Evolutionary conservation across 2,113 vertebrate species (phyloP), one percentile per base, ranked within the genome.

Genomic region (Phocoena sinus): DNA sequence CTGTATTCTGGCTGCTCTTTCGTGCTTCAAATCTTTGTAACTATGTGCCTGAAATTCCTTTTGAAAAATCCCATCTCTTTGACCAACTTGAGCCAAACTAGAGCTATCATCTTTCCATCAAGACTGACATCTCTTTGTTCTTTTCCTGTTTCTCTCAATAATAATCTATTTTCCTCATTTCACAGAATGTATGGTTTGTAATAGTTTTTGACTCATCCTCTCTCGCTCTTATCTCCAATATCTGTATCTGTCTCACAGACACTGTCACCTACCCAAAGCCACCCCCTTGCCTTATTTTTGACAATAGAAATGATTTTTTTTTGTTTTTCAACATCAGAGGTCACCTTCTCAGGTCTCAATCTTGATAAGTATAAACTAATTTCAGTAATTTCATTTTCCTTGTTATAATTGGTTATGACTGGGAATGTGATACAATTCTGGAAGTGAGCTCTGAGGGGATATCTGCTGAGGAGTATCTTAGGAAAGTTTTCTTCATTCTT

Each of bases 31-130:
- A 93, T 65, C 56, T 94, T 95, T 87, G 74, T 80, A 92, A 83
- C 77, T 23, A 56, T 44, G 91, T 31, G 23, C 70, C 62, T 60
- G 26, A 6, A 84, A 87, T 94, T 95, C 79, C 81, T 87, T 94
- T 96, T 62, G 74, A 98, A 96, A 97, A 97, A 97, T 80, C 44
- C 88, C 74, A 97, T 97, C 77, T 95, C 74, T 68, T 81, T 74
- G 89, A 74, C 89, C 89, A 94, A 87, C 92, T 76, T 82, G 67
- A 76, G 63, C 85, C 86, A 89, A 95, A 87, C 50, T 58, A 84
- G 95, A 96, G 94, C 98, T 97, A 96, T 98, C 97, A 97, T 93
- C 86, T 95, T 98, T 97, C 96, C 96, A 97, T 96, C 89, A 97
- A 76, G 82, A 80, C 84, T 90, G 89, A 92, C 83, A 94, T 89